Conservation (phyloP, 2,797 vertebrate genomes). For the Sciurus vulgaris region DNA sequence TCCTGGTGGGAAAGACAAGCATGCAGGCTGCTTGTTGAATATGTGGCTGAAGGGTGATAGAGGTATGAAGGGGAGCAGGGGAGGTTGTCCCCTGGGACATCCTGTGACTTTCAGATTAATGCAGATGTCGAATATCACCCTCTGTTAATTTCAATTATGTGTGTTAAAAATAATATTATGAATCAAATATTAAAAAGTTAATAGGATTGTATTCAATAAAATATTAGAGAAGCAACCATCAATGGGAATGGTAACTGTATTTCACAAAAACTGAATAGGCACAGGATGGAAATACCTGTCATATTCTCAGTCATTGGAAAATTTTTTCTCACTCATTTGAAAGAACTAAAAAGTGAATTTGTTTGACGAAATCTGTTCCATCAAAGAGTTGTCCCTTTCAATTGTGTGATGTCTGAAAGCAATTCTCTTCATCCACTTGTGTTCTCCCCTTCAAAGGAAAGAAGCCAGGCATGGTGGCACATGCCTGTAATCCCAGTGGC, state of each 20-base stretch:
- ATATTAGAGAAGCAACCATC: background rate
- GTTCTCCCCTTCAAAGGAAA: background rate
- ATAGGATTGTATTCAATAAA: background rate
- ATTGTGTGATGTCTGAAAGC: background rate
- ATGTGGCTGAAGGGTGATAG: background rate
- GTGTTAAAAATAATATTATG: background rate
- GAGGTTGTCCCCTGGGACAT: background rate
- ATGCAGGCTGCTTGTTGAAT: background rate
- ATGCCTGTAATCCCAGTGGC: no score
- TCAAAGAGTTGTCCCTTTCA: background rate
- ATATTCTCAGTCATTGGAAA: background rate
- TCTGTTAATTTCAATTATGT: background rate
- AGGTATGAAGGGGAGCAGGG: background rate
- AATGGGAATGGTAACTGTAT: background rate
- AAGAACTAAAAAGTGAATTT: background rate
- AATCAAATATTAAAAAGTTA: background rate
- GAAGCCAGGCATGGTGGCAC: no score
- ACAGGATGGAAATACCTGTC: background rate
- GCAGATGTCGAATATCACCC: background rate
- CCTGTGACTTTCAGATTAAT: background rate
- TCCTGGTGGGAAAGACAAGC: background rate
- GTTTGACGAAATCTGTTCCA: background rate
- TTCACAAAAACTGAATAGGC: rapidly evolving
- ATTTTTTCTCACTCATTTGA: no score
- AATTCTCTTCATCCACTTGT: background rate